A percentile compares a stretch with the other conserved stretches of the same genome.
Conservation (phyloP, 2,113 vertebrate species). For the Calyptommatus sinebrachiatus region DNA sequence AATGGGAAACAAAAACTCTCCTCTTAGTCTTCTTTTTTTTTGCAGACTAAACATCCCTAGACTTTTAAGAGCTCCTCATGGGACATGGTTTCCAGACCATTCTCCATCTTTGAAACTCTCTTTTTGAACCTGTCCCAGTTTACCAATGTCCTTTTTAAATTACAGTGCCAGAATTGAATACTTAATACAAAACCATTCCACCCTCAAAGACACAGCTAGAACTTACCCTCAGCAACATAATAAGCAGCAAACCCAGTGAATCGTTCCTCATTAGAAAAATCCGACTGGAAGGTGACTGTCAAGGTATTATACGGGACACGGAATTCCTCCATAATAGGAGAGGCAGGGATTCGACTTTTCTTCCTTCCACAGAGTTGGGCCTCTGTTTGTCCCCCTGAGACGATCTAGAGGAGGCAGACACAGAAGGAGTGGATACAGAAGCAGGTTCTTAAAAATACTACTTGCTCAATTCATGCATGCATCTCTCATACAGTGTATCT, state of each 20-base stretch:
- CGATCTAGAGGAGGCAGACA: constrained; percentile 70
- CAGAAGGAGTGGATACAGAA: not conserved
- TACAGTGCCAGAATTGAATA: too few relatives aligned
- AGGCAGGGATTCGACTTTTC: constrained; percentile 60
- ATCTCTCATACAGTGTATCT: too few relatives aligned
- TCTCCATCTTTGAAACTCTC: too few relatives aligned
- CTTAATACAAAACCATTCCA: not conserved
- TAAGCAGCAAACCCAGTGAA: constrained; percentile 87
- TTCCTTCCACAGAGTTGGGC: constrained; percentile 76
- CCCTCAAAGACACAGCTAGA: not conserved
- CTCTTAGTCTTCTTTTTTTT: too few relatives aligned
- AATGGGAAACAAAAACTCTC: too few relatives aligned
- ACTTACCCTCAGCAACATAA: constrained; percentile 81
- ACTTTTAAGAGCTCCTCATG: too few relatives aligned
- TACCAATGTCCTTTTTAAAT: too few relatives aligned
- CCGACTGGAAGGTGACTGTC: constrained; percentile 78
- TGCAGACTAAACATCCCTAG: too few relatives aligned
- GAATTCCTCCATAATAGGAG: constrained; percentile 74
- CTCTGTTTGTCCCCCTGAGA: constrained; percentile 62
- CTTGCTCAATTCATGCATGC: not conserved
- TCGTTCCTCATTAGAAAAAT: constrained; percentile 85
- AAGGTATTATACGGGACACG: constrained; percentile 72
- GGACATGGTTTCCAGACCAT: too few relatives aligned
- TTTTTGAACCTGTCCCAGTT: too few relatives aligned
- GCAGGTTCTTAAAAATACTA: not conserved